Conservation (phyloP, 1,140 invertebrate genomes). For the Drosophila nebulosa region DNA sequence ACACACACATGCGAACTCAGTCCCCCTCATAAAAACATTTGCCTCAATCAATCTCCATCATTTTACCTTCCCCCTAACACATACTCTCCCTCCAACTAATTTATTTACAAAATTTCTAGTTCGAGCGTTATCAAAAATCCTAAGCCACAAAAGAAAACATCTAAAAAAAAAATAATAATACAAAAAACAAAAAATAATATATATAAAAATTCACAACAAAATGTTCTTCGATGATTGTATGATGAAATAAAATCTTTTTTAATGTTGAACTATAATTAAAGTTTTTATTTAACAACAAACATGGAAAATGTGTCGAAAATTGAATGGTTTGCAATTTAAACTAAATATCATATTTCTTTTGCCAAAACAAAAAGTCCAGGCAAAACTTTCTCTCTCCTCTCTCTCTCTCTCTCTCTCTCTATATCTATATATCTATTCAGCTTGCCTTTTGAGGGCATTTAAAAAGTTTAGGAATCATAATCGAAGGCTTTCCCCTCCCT, state of each 20-base stretch:
- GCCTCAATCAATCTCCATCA: neutral
- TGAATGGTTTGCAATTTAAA: no score
- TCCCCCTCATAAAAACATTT: neutral
- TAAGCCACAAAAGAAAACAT: neutral
- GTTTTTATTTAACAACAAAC: no score
- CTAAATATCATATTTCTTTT: no score
- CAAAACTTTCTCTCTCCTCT: no score
- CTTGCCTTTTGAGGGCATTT: no score
- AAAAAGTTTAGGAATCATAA: no score
- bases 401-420: no score
- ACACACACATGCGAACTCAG: no score
- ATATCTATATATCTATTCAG: no score
- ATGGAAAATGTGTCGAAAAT: no score
- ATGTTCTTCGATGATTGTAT: conserved; percentile 2
- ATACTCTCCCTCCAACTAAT: neutral
- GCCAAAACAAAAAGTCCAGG: no score
- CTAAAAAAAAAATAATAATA: neutral
- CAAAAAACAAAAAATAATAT: neutral
- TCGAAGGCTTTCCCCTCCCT: no score
- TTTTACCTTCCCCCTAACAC: neutral
- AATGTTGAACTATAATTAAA: neutral
- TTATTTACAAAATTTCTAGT: neutral
- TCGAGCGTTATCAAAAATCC: neutral
- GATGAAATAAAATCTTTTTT: conserved; percentile 5
- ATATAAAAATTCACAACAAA: neutral